A percentile compares a stretch with the other conserved stretches of the same genome.
phyloP scores from a whole-genome alignment of 1,140 invertebrate genomes.

The Grapholita molesta region DNA sequence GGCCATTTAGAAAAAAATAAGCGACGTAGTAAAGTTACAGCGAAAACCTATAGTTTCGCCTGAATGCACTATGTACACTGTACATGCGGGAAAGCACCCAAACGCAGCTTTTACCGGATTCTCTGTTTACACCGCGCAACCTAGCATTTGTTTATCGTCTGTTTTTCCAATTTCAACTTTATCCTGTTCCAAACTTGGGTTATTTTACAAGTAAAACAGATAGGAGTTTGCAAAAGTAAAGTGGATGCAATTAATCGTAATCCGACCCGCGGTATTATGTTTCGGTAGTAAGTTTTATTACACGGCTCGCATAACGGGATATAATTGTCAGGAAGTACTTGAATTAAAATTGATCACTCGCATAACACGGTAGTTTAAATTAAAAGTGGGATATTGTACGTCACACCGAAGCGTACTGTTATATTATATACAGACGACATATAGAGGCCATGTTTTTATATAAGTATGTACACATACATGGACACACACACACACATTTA shows the following conservation, averaged over 20 bases:
- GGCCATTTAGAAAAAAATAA: no score
- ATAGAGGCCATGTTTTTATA: no score
- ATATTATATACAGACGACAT: not conserved
- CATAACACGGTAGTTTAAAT: not conserved
- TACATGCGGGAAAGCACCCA: not conserved
- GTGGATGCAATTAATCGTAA: slow-evolving; percentile 9
- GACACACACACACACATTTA: no score
- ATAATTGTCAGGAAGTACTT: not conserved
- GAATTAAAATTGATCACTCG: not conserved
- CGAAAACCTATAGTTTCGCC: not conserved
- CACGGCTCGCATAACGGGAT: not conserved
- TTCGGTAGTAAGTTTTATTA: slow-evolving; percentile 7
- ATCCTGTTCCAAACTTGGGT: not conserved
- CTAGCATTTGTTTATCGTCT: not conserved
- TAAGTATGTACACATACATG: no score
- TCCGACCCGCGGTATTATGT: not conserved
- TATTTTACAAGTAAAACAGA: not conserved
- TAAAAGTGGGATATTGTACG: not conserved
- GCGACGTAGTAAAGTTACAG: no score
- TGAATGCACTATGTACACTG: not conserved
- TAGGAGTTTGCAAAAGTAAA: not conserved
- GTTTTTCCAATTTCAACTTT: not conserved
- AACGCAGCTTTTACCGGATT: not conserved
- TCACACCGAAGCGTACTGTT: not conserved
- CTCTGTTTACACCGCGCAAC: not conserved